Evolutionary conservation across 2,797 vertebrate species (phyloP).

Genomic region (Anguilla anguilla): DNA sequence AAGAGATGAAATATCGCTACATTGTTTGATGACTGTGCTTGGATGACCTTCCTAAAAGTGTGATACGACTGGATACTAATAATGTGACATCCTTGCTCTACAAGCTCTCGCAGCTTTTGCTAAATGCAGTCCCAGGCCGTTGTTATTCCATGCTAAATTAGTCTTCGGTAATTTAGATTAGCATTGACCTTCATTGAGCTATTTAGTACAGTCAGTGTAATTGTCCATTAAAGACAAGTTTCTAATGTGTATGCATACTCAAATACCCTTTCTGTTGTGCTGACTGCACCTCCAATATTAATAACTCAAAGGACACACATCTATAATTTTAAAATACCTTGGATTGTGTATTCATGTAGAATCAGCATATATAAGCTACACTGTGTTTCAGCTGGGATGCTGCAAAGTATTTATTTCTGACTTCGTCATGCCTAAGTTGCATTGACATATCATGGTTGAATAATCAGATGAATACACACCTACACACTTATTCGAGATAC

Average conservation of each 20-base stretch:
- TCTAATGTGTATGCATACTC: slow-evolving; percentile 52
- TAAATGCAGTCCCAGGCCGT: slow-evolving; percentile 50
- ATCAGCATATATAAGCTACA: neutral
- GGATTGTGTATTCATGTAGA: neutral
- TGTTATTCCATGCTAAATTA: slow-evolving; percentile 67
- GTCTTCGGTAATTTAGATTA: slow-evolving; percentile 72
- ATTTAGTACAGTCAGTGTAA: slow-evolving; percentile 60
- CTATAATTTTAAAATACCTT: neutral
- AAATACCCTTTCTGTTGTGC: slow-evolving; percentile 55
- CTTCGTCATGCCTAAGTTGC: neutral
- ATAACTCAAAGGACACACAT: slow-evolving; percentile 35
- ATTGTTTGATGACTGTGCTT: neutral
- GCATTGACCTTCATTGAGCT: slow-evolving; percentile 67
- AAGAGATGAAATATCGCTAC: neutral
- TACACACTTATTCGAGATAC: neutral
- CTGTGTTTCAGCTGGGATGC: neutral
- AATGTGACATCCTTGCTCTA: slow-evolving; percentile 11
- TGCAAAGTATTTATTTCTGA: neutral
- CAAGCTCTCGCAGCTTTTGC: neutral
- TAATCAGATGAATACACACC: too few relatives aligned
- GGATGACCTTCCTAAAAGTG: neutral
- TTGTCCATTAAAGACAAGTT: slow-evolving; percentile 64
- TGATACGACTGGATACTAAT: neutral
- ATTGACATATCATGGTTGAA: slow-evolving; percentile 7
- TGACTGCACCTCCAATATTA: slow-evolving; percentile 51